Base-by-base conservation (phyloP, 2,888 invertebrate species). In the Cacoxenus indagator region DNA sequence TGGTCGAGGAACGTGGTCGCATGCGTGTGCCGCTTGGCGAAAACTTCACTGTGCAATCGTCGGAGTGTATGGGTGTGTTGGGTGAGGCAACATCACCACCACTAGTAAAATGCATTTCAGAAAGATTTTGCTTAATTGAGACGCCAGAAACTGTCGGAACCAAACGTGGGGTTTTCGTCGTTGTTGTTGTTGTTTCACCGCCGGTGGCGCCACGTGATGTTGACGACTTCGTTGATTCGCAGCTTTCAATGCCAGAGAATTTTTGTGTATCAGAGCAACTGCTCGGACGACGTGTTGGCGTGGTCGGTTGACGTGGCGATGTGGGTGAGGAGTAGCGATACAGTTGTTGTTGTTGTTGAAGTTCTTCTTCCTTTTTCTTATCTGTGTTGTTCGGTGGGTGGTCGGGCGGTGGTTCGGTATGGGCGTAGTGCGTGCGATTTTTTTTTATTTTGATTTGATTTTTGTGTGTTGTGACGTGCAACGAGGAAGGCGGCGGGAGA, bases 91-190 rank as follows among this genome's bases (percentile, higher is more conserved):
- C 54, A 62, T 19, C 46, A 59, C 46, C 55, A 17, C 73, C 82
- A 54, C 85, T 83, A 57, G 80, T 85, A 64, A 81, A 87, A 51
- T 86, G 86, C 69, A 85, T 65, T 70, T 88, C 88, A 73, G 81
- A 86, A 31, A 87, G 84, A 73, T 84, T 86, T 75, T 88, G 88
- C 72, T 85, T 86, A 77, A 87, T 83, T 27, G 85, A 83, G 5
- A 88, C 76, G 26, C 19, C 17, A 22, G 83, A 80, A 8, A 85
- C 78, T 3, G 79, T 77, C 22, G 87, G 84, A 64, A 87, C 82
- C 31, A 81, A 73, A 1, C 76, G 78, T 1, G 67, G 67, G 79
- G 77, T 62, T 81, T 22, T 51, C 22, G 17, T 51, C 22, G 48
- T n/a, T 48, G 51, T 22, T 51, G 51, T 19, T 11, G 19, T 22